Evolutionary conservation across 2,888 invertebrate species (phyloP).

Genomic region (Calameuta idolon): DNA sequence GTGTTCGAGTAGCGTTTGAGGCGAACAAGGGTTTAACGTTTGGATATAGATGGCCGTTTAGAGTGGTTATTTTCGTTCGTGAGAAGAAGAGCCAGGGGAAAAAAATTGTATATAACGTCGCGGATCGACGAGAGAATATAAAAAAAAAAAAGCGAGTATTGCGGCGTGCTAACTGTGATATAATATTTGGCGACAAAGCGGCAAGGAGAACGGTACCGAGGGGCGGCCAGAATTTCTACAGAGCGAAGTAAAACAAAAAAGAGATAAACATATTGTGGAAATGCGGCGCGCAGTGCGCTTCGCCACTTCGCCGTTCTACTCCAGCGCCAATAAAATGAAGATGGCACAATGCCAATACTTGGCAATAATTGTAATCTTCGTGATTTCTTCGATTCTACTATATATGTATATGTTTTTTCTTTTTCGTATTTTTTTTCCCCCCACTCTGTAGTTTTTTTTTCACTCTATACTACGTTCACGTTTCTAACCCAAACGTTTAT

Average conservation of each 20-base stretch:
- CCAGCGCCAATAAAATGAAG: neutral
- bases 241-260: neutral
- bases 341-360: conserved; percentile 4
- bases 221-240: neutral
- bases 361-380: conserved; percentile 6
- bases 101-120: conserved; percentile 18
- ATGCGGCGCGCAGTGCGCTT: neutral
- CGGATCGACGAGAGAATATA: neutral
- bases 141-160: conserved; percentile 1
- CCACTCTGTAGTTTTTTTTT: neutral
- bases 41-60: neutral
- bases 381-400: neutral
- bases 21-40: neutral
- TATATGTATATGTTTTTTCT: no score
- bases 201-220: neutral
- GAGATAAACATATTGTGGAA: neutral
- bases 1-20: conserved; percentile 21
- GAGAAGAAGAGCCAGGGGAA: neutral
- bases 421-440: no score
- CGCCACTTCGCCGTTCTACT: neutral
- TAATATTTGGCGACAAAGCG: conserved; percentile 12
- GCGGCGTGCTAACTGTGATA: conserved; percentile 24
- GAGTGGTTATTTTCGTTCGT: conserved; percentile 1
- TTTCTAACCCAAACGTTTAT: no score
- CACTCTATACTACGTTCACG: neutral